Conservation (phyloP, 2,797 vertebrate genomes). For the Dermochelys coriacea region DNA sequence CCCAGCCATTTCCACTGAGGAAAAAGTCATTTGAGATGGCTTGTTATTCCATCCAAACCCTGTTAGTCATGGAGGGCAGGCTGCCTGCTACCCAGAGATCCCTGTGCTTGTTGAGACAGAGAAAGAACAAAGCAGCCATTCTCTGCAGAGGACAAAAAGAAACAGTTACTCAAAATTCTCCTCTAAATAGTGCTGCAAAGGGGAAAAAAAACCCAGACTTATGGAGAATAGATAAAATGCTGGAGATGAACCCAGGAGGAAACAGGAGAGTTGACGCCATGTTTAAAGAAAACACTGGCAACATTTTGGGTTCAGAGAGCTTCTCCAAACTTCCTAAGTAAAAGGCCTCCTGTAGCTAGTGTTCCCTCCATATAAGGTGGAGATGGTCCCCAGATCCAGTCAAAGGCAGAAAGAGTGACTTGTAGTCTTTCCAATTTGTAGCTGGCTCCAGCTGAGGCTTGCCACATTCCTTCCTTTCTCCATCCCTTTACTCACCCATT, state of each 20-base stretch:
- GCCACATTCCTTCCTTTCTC: not conserved
- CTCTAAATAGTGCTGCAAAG: not conserved
- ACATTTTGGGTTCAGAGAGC: not conserved
- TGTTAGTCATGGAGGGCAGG: conserved; percentile 63
- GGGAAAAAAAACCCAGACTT: not conserved
- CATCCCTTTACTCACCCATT: not conserved
- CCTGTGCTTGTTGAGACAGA: not conserved
- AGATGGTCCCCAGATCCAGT: not conserved
- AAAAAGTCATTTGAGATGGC: conserved; percentile 66
- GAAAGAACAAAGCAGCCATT: conserved; percentile 63
- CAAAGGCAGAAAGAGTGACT: not conserved
- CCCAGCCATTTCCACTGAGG: conserved; percentile 57
- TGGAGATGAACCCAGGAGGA: not conserved
- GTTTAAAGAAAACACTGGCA: not conserved
- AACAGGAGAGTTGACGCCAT: not conserved
- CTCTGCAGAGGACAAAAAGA: conserved; percentile 30
- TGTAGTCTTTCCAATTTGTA: not conserved
- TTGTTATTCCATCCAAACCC: conserved; percentile 51
- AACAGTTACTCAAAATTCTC: conserved; percentile 23
- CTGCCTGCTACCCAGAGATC: conserved; percentile 26
- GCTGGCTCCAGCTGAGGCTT: not conserved
- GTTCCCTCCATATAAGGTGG: not conserved
- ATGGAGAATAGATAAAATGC: not conserved
- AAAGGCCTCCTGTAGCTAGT: not conserved
- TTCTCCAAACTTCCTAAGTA: not conserved